phyloP scores from a whole-genome alignment of 2,797 vertebrate species.

The Vultur gryphus region DNA sequence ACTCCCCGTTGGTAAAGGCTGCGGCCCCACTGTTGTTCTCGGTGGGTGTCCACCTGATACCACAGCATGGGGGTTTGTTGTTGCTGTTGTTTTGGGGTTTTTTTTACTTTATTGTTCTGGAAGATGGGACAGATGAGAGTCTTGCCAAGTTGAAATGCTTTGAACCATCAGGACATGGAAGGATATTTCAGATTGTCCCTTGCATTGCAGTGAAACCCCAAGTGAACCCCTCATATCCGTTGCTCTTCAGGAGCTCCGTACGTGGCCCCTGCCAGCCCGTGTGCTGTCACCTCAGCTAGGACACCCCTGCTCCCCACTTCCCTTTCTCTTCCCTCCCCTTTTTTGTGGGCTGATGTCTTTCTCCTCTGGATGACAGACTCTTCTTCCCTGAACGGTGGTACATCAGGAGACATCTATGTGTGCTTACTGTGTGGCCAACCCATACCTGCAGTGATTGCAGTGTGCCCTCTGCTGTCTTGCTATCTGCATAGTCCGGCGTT shows the following conservation, averaged over 20 bases:
- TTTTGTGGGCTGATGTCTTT: not conserved
- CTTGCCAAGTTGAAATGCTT: not conserved
- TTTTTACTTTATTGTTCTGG: not conserved
- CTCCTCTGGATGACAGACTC: not conserved
- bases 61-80: rapidly evolving
- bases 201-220: not conserved
- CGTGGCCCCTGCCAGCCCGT: not conserved
- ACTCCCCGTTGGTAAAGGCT: not conserved
- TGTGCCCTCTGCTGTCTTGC: slow-evolving; percentile 52
- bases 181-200: not conserved
- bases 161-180: not conserved
- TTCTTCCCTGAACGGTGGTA: not conserved
- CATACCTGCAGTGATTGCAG: not conserved
- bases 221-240: not conserved
- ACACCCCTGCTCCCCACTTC: not conserved
- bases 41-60: not conserved
- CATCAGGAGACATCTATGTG: not conserved
- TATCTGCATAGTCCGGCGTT: rapidly evolving
- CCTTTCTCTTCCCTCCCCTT: not conserved
- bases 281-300: not conserved
- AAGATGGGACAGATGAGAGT: not conserved
- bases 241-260: not conserved
- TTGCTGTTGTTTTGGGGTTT: not conserved
- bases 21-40: not conserved
- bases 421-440: not conserved